Base-by-base conservation (phyloP, 2,113 vertebrate genomes). In the Porphyrio hochstetteri region DNA sequence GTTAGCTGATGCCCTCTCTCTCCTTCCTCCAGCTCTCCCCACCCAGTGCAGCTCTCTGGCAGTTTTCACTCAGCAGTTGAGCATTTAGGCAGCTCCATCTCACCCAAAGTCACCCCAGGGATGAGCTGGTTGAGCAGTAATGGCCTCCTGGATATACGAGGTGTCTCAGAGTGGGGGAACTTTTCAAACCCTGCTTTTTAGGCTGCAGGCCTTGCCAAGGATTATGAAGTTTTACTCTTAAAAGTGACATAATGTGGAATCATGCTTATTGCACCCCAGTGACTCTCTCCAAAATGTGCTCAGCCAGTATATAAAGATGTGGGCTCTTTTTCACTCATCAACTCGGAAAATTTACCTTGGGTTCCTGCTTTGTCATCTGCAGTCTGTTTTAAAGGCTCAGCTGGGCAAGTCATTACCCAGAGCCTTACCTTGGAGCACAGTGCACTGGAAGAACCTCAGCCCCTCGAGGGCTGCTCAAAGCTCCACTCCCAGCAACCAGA, bases 221-320 rank as follows among this genome's bases (percentile, higher is more conserved):
- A 90, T 92, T 95, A 75, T 94, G 84, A 92, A 95, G 86, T 89
- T 95, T 89, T 84, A 28, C 81, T 93, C 81, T 78, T 92, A 87
- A 85, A 95, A 92, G 70, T 82, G 89, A 82, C 69, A 76, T 31
- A 44, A 82, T n/a, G 84, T 40, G n/a, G 53, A 91, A 60, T 55
- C 3, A 4, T 50, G 57, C 65, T 82, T 72, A 92, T 18, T 72
- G 81, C 82, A 87, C 92, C 82, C 87, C 50, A 7, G 87, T 9
- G 93, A 69, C 64, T 88, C 57, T 67, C 69, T 83, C 86, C 63
- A 82, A 76, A 82, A 85, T 63, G 84, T 74, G 84, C 78, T 93
- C 87, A 92, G 84, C 48, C 7, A 2, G 79, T 80, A 25, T 48
- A 75, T 92, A 91, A 95, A 85, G 87, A 75, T 13, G 65, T 40